Conservation (phyloP, 2,888 invertebrate genomes). For the Apodemia mormo region DNA sequence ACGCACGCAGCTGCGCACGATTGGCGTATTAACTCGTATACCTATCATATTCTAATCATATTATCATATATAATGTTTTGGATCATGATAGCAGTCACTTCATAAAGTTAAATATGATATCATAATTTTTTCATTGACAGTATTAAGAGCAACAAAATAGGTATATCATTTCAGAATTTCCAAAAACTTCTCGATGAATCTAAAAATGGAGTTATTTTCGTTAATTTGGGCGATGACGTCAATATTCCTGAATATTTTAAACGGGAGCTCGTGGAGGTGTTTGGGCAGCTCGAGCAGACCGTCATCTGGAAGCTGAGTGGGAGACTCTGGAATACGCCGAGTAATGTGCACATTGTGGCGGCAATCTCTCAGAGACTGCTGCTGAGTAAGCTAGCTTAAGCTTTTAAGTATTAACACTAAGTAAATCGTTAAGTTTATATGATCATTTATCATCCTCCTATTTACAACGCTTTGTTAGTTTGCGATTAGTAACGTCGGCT, state of each 20-base stretch:
- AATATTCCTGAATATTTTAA: conserved; percentile 53
- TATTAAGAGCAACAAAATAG: neutral
- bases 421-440: neutral
- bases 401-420: neutral
- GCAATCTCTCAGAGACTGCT: conserved; percentile 67
- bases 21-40: too few relatives aligned
- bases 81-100: too few relatives aligned
- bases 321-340: conserved; percentile 31
- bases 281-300: conserved; percentile 61
- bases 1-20: too few relatives aligned
- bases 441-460: too few relatives aligned
- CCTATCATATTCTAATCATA: too few relatives aligned
- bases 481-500: too few relatives aligned
- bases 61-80: too few relatives aligned
- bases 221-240: conserved; percentile 68
- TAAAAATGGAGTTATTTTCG: conserved; percentile 67
- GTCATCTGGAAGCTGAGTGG: conserved; percentile 64
- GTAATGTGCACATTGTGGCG: conserved; percentile 60
- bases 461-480: too few relatives aligned
- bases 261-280: conserved; percentile 51
- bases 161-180: conserved; percentile 48
- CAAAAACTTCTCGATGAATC: conserved; percentile 58
- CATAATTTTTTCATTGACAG: conserved; percentile 15
- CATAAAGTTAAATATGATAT: too few relatives aligned
- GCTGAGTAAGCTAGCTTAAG: conserved; percentile 44